Conservation (phyloP, 2,888 invertebrate species). For the Athetis lepigone region DNA sequence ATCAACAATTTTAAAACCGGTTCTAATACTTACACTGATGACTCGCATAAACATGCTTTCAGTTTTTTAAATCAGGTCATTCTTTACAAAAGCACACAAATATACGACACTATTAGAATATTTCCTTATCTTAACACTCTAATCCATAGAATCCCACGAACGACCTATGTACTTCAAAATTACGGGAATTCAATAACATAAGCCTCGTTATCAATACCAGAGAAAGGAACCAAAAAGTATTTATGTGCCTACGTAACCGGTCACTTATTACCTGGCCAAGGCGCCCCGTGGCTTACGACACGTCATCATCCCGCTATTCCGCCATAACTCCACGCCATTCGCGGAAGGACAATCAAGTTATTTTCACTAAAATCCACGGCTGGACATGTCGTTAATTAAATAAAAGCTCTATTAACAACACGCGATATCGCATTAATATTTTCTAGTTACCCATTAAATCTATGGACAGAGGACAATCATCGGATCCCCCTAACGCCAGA, state of each 20-base stretch:
- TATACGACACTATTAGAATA: not conserved
- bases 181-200: conserved; percentile 37
- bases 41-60: not conserved
- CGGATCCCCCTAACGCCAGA: conserved; percentile 47
- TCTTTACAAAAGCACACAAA: not conserved
- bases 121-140: not conserved
- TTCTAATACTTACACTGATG: not conserved
- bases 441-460: conserved; percentile 15
- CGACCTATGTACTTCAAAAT: conserved; percentile 17
- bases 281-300: conserved; percentile 30
- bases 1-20: not conserved
- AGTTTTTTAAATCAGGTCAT: not conserved
- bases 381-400: conserved; percentile 33
- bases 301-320: conserved; percentile 59
- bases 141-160: conserved; percentile 11
- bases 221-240: conserved; percentile 24
- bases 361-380: conserved; percentile 38
- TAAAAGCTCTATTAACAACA: conserved; percentile 44
- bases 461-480: conserved; percentile 43
- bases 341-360: conserved; percentile 54
- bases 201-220: conserved; percentile 45
- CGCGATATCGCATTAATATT: conserved; percentile 34
- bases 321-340: conserved; percentile 40
- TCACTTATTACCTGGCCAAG: conserved; percentile 45
- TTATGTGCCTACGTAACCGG: conserved; percentile 24